Conservation (phyloP, 2,888 invertebrate species). For the Callyntrura guangdongensis region DNA sequence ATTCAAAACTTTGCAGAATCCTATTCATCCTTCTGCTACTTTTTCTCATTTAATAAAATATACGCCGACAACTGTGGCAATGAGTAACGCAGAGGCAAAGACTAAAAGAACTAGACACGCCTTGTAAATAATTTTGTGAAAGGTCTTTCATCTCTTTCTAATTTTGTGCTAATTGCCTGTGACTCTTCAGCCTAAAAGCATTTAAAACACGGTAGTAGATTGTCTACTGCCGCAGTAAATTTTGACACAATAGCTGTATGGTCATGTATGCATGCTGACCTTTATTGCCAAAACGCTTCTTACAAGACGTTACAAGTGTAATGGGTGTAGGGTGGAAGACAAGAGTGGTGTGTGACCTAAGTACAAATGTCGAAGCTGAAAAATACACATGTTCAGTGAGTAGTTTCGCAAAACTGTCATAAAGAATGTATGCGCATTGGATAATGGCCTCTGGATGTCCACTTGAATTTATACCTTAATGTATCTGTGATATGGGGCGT, state of each 20-base stretch:
- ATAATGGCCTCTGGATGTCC: too few relatives aligned
- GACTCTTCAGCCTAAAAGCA: conserved; percentile 20
- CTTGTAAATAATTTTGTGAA: conserved; percentile 41
- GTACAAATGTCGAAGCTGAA: too few relatives aligned
- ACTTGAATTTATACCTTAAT: too few relatives aligned
- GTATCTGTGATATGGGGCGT: background rate
- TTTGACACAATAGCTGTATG: background rate
- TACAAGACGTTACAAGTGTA: background rate
- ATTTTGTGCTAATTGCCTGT: conserved; percentile 51
- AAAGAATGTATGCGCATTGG: too few relatives aligned
- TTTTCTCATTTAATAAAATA: conserved; percentile 18
- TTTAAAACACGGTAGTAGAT: conserved; percentile 16
- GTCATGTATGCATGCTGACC: background rate
- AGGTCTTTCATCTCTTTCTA: conserved; percentile 53
- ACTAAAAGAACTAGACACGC: background rate
- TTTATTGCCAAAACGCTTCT: background rate
- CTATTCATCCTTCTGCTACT: background rate
- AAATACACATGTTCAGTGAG: too few relatives aligned
- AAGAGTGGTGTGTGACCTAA: too few relatives aligned
- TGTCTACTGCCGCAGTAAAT: background rate
- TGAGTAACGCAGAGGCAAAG: background rate
- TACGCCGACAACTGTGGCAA: conserved; percentile 1
- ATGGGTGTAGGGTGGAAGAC: too few relatives aligned
- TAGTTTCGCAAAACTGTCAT: too few relatives aligned
- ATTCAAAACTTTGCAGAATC: conserved; percentile 23